Base-by-base conservation (phyloP, 1,140 invertebrate species). In the Drosophila arawakana region DNA sequence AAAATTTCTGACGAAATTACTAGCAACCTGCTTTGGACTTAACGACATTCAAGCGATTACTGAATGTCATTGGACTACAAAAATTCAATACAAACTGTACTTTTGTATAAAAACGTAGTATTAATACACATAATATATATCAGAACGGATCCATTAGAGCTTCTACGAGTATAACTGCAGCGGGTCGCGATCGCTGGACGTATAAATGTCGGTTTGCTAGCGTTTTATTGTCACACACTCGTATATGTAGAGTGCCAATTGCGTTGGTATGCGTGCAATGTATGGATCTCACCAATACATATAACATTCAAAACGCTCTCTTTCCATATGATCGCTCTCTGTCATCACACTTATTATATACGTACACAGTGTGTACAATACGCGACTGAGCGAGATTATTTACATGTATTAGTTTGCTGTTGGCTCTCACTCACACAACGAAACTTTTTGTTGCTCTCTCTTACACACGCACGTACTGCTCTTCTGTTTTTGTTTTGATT, bases 1-100 rank as follows among this genome's bases (percentile, higher is more conserved):
- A 63, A 63, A 63, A 52, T 63, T 63, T 41, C 60, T 63, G 37
- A 61, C 4, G 9, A 21, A 21, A 9, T 39, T 15, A 30, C n/a
- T 43, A 58, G 25, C 8, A 35, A 11, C 15, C 8, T 10, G 11
- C 34, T 55, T 35, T 52, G 7, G 3, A 25, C 15, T 49, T 30
- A 21, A 9, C 25, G 7, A n/a, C 25, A 46, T 46, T n/a, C 11
- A 15, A 49, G 8, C 18, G 18, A 5, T 30, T 30, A 5, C 6
- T 30, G 25, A 30, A 30, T 35, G 52, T n/a, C 35, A 35, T 55
- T 21, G 15, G 35, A 55, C 52, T 57, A 41, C 4, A 18, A 41
- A 10, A 30, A 41, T 3, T 18, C 7, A 41, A 9, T 13, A 21
- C 18, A 11, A 4, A 41, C 35, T 57, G 54, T 57, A 57, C 54